Base-by-base conservation (phyloP, 2,888 invertebrate species). In the Leucoma salicis region DNA sequence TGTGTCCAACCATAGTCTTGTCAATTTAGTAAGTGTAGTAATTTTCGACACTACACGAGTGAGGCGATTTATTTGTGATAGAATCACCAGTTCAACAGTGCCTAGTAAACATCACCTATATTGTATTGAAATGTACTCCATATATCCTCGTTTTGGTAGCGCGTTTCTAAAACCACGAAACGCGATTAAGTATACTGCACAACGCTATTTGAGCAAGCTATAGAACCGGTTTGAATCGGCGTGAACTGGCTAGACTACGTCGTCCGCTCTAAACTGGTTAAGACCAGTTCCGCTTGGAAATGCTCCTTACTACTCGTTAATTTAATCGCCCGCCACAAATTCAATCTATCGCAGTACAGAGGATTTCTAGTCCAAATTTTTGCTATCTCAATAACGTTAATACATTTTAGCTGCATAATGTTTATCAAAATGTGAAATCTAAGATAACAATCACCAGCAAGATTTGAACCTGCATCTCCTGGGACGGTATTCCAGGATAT, bases 251-350 rank as follows among this genome's bases (percentile, higher is more conserved):
- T 53, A 55, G 48, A 54, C 73, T 11, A 1, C 29, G n/a, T 10
- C n/a, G 25, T 73, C 78, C 63, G 71, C 71, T 73, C 64, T 69
- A 74, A 80, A 80, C 83, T 68, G 63, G 78, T 78, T 82, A 79
- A 78, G 63, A 74, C 65, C 52, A 46, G 69, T 57, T 59, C 57
- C 58, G 60, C 61, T 54, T 62, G 53, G 61, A 57, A 51, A 54
- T 68, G 57, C 57, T 62, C 81, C 79, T 82, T 77, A 74, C 74
- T 71, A 71, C 76, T 77, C 70, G 78, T 72, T 84, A 83, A 83
- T 82, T 77, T 76, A 79, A 82, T 82, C 78, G 71, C 63, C 70
- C 68, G 70, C 75, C 76, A 70, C 79, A 80, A 80, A 81, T 74
- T 73, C 74, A 76, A 80, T 80, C 69, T 63, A 54, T 59, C 56